A percentile compares a stretch with the other conserved stretches of the same genome.
Conservation (phyloP, 1,140 invertebrate genomes). For the Macrotrachela quadricornifera region DNA sequence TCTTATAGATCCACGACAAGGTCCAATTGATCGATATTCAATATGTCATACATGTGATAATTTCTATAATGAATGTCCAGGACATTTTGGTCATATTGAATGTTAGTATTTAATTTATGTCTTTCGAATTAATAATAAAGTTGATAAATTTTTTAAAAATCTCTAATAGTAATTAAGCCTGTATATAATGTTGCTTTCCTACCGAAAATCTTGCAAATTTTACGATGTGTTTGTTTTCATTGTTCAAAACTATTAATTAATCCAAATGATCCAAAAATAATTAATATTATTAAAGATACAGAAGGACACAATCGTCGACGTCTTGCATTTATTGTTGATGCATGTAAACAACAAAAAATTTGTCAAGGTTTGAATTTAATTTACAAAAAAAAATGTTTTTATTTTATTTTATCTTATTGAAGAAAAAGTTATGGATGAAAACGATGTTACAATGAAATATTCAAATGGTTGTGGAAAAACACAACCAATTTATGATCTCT, state of each 20-base stretch:
- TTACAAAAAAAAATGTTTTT: too few species aligned
- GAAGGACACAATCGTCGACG: constrained; percentile 83
- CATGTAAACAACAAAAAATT: constrained; percentile 91
- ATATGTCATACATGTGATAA: constrained; percentile 91
- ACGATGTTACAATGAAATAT: constrained; percentile 48
- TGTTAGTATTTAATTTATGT: constrained; percentile 10
- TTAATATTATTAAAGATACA: constrained; percentile 84
- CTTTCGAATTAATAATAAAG: too few species aligned
- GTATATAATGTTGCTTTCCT: constrained; percentile 95
- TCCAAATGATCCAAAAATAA: constrained; percentile 83
- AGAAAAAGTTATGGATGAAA: constrained; percentile 21
- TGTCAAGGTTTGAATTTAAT: constrained; percentile 39
- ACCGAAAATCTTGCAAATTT: constrained; percentile 83
- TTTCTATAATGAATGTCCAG: constrained; percentile 92
- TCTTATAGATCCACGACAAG: constrained; percentile 94
- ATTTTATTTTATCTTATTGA: too few species aligned
- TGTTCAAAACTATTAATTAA: constrained; percentile 84
- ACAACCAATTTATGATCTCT: constrained; percentile 80
- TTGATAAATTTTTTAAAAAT: too few species aligned
- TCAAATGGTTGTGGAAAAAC: constrained; percentile 92
- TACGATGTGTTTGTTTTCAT: constrained; percentile 89
- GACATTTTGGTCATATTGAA: constrained; percentile 98
- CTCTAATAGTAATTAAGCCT: constrained; percentile 55
- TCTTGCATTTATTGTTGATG: constrained; percentile 78
- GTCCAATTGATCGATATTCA: constrained; percentile 66